Conservation (phyloP, 2,888 invertebrate genomes). For the Rutpela maculata region DNA sequence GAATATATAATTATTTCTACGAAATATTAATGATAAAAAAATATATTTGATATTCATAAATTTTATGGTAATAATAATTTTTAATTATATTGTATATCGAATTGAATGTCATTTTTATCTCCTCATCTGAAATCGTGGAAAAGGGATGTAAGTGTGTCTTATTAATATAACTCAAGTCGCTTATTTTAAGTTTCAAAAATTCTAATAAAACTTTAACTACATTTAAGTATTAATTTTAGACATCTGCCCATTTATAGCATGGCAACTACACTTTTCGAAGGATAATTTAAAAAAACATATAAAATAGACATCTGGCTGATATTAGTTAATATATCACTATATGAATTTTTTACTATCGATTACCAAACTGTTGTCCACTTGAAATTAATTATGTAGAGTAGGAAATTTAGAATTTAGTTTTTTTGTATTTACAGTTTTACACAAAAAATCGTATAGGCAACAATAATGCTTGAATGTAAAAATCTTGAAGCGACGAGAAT, state of each 20-base stretch:
- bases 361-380: too few relatives aligned
- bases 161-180: background rate
- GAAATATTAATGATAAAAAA: background rate
- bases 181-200: background rate
- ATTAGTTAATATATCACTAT: background rate
- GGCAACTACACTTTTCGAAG: background rate
- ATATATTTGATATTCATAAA: constrained; percentile 7
- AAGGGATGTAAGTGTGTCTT: background rate
- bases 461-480: too few relatives aligned
- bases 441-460: too few relatives aligned
- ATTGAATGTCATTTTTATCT: constrained; percentile 3
- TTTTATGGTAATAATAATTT: background rate
- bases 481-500: too few relatives aligned
- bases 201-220: background rate
- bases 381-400: too few relatives aligned
- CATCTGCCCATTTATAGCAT: background rate
- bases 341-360: too few relatives aligned
- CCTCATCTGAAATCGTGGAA: background rate
- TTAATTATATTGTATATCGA: constrained; percentile 1
- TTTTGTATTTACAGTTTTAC: too few relatives aligned
- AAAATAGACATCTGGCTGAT: constrained; percentile 1
- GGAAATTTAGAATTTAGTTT: too few relatives aligned
- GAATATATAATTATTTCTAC: constrained; percentile 1
- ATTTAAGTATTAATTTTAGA: background rate
- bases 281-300: background rate